Evolutionary conservation across 1,140 invertebrate genomes (phyloP), one percentile per base, ranked within the genome.

Genomic region (Brevipalpus yothersi): DNA sequence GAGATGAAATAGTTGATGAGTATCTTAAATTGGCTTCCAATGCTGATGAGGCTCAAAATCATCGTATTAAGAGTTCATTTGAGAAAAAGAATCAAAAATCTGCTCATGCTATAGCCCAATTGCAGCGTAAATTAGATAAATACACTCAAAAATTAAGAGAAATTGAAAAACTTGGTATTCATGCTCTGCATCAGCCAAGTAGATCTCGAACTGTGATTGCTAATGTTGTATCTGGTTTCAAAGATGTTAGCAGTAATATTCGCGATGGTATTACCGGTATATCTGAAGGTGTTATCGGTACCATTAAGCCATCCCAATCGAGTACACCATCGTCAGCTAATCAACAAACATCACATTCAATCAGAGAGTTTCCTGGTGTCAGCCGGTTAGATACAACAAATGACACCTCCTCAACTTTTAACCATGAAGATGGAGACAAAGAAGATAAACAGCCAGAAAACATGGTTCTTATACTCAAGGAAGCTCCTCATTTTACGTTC

Each of bases 1-100:
- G 89, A 71, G 89, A 93, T 78, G 75, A 93, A 71, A 93, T 93
- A 75, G 90, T 95, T 3, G 91, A 93, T 68, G 89, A 94, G 72
- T 95, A 94, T 75, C 76, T 95, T 53, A 89, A 89, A 71, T 72
- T 93, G 62, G 85, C 90, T 17, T 82, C 84, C 15, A 86, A 84
- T 67, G 87, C 88, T 5, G 90, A 94, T 69, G 90, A 90, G 67
- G 84, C 87, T 64, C 89, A 93, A 68, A 72, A 91, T 58, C 80
- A 83, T 65, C 78, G 89, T 64, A 90, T 95, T 61, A 95, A 95
- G 71, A 84, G 86, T 15, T 83, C 94, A n/a, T 95, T 96, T 72
- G 91, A 96, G 73, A 95, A 95, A 75, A 91, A 93, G 68, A 96
- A 95, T 72, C 87, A 93, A 73, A 95, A 94, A 71, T 91, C 88